These are phyloP conservation scores for Charadrius vociferus DNA, from an alignment of 2,113 vertebrate species.

Conservation along the genomic window DNA sequence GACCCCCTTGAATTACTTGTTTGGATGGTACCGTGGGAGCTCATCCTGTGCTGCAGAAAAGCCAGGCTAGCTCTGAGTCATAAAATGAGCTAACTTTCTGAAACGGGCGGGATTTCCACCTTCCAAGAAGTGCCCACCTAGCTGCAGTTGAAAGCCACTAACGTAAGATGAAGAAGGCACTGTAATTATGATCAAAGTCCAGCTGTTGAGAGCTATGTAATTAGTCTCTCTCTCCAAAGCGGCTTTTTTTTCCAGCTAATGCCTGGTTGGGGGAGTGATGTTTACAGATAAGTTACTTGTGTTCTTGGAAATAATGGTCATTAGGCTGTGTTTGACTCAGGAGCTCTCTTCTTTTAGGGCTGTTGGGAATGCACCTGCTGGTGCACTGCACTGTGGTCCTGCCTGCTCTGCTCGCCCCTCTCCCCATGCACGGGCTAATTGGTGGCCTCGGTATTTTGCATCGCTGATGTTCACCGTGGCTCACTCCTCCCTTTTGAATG, in stretches of 20 bases:
- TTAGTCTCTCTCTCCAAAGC: constrained; percentile 42
- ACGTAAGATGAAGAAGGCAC: constrained; percentile 9
- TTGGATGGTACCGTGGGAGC: neutral
- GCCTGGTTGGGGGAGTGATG: constrained; percentile 31
- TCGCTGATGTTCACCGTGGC: neutral
- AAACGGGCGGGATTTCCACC: constrained; percentile 8
- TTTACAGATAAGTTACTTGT: constrained; percentile 64
- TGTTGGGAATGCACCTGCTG: constrained; percentile 43
- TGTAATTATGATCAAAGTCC: constrained; percentile 71
- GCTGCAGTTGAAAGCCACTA: constrained; percentile 30
- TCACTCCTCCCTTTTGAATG: neutral
- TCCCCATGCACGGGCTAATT: neutral
- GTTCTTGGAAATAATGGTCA: constrained; percentile 56
- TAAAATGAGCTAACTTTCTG: neutral
- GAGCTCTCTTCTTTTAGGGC: neutral
- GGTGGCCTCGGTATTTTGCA: neutral
- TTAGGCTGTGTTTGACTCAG: neutral
- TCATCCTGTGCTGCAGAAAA: neutral
- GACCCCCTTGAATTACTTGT: neutral
- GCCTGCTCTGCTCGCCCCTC: neutral
- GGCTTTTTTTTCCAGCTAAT: neutral
- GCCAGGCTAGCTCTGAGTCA: neutral
- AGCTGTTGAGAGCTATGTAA: constrained; percentile 40
- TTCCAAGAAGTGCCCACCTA: constrained; percentile 36
- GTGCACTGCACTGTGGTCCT: neutral